These are phyloP conservation scores for Eptatretus burgeri DNA, from an alignment of 2,113 vertebrate species.

Conservation along the genomic window DNA sequence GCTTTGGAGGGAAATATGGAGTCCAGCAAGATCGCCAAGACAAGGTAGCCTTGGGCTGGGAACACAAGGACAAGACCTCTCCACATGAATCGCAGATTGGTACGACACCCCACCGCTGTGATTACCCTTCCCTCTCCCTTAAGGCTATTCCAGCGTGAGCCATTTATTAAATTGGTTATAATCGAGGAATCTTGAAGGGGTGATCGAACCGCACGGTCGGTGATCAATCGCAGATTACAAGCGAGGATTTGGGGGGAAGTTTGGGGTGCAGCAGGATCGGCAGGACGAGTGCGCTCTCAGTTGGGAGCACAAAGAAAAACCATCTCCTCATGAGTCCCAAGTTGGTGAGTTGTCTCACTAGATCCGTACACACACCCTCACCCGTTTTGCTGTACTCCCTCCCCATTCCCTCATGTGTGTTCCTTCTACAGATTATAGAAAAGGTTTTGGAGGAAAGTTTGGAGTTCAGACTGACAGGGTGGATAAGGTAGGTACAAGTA, in stretches of 20 bases:
- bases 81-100: constrained; percentile 92
- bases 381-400: constrained; percentile 8
- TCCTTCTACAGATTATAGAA: constrained; percentile 29
- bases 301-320: constrained; percentile 58
- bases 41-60: constrained; percentile 79
- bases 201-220: not conserved
- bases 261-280: constrained; percentile 45
- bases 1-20: constrained; percentile 88
- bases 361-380: not conserved
- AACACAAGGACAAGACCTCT: constrained; percentile 78
- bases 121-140: not conserved
- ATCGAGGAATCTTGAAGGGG: too few relatives aligned
- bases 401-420: not conserved
- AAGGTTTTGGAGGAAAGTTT: constrained; percentile 49
- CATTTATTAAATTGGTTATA: too few relatives aligned
- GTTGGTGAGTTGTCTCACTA: constrained; percentile 19
- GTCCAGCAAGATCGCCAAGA: constrained; percentile 86
- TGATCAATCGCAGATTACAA: constrained; percentile 51
- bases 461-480: constrained; percentile 44
- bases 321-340: constrained; percentile 53
- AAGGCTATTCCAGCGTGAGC: too few relatives aligned
- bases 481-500: constrained; percentile 21
- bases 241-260: constrained; percentile 54
- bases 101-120: constrained; percentile 11
- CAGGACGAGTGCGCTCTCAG: constrained; percentile 50